Evolutionary conservation across 2,888 invertebrate species (phyloP).

Genomic region (Clostera curtula): DNA sequence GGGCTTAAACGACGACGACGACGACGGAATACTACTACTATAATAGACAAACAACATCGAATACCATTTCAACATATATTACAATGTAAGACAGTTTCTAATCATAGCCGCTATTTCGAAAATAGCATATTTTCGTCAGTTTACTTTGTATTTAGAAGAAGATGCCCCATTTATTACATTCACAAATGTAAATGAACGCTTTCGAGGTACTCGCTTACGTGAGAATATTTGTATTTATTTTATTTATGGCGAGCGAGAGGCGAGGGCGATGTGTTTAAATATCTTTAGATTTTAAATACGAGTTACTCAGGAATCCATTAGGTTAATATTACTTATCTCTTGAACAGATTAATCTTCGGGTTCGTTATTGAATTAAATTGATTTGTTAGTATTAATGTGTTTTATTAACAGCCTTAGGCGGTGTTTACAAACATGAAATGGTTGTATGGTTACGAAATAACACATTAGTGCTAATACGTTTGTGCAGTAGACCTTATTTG

Average conservation of each 20-base stretch:
- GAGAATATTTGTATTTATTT: constrained; percentile 75
- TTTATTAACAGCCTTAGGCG: too few species aligned
- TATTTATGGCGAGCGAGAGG: constrained; percentile 66
- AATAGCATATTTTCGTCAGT: constrained; percentile 49
- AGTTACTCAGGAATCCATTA: constrained; percentile 62
- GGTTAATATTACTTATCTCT: constrained; percentile 62
- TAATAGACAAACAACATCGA: constrained; percentile 21
- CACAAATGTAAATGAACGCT: constrained; percentile 70
- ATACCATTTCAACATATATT: constrained; percentile 31
- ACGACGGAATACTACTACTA: too few species aligned
- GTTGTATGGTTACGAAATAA: too few species aligned
- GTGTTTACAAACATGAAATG: too few species aligned
- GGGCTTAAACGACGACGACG: too few species aligned
- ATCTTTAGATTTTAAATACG: constrained; percentile 68
- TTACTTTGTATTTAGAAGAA: constrained; percentile 60
- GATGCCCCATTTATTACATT: constrained; percentile 72
- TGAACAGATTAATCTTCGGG: constrained; percentile 34
- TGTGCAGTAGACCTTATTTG: too few species aligned
- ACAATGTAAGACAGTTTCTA: constrained; percentile 31
- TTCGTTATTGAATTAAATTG: constrained; percentile 24
- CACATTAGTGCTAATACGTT: too few species aligned
- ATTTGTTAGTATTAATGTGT: constrained; percentile 19
- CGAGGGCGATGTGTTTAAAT: constrained; percentile 71
- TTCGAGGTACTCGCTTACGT: constrained; percentile 70
- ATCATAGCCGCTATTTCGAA: constrained; percentile 36